Conservation (phyloP, 1,140 invertebrate genomes). For the Pinna nobilis region DNA sequence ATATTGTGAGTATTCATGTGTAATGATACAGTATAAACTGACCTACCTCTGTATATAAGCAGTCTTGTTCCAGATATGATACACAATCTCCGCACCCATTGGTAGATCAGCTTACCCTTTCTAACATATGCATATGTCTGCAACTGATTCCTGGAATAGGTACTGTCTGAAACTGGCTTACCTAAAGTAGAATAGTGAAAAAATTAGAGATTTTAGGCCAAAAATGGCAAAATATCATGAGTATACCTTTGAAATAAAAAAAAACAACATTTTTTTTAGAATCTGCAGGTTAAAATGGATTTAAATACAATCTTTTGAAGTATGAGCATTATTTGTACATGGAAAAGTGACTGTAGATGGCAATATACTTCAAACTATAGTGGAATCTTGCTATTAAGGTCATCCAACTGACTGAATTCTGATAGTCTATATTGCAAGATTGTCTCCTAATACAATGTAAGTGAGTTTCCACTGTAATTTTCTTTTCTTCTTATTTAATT, state of each 20-base stretch:
- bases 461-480: no score
- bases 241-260: neutral
- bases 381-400: no score
- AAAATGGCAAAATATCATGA: neutral
- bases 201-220: conserved; percentile 7
- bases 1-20: neutral
- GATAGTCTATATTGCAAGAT: no score
- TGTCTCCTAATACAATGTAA: no score
- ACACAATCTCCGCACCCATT: conserved; percentile 71
- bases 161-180: conserved; percentile 71
- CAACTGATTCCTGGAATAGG: conserved; percentile 70
- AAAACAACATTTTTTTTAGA: neutral
- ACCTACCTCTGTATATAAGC: conserved; percentile 71
- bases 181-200: no score
- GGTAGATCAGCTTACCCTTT: conserved; percentile 71
- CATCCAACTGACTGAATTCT: no score
- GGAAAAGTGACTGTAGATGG: no score
- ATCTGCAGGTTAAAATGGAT: no score
- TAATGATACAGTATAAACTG: neutral
- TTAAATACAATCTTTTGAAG: no score
- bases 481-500: no score
- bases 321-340: no score
- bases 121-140: conserved; percentile 62
- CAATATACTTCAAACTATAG: no score
- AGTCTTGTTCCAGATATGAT: conserved; percentile 71